Evolutionary conservation across 2,113 vertebrate genomes (phyloP), one percentile per base, ranked within the genome.

Genomic region (Gobius niger): DNA sequence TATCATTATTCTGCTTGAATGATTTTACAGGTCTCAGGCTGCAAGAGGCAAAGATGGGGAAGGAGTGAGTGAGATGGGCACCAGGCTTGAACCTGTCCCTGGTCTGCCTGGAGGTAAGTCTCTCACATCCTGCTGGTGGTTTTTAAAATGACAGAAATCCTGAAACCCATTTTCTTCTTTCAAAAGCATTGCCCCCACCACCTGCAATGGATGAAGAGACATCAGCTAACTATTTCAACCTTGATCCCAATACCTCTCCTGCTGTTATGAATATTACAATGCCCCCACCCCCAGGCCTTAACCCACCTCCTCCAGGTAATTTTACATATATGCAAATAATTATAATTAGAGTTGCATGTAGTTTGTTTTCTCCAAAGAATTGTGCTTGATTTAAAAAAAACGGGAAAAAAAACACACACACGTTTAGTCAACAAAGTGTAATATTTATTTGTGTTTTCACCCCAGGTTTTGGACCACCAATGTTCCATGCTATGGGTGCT

Each of bases 201-300:
- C 94, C 95, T 61, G 90, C 94, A 7, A 91, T 95, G 65, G 97
- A 98, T 82, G 95, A 99, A 71, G 96, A 95, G 57, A 80, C 94
- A 56, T 94, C 95, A 75, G 94, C 95, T 64, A 99, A 99, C 85
- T 98, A 98, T 79, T 98, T 98, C 82, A 98, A 98, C 85, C 90
- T 98, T 59, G 94, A 95, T 76, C 95, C 95, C 0, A 91, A 93
- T 76, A 91, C 93, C 44, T 94, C 95, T 73, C 92, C 97, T 16
- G 93, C 95, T 0, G 93, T 98, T 76, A 93, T 98, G 80, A 97
- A 97, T 90, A 95, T 99, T 3, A 89, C 92, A 65, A 80, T 98
- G 75, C 96, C 96, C 0, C 97, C 95, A 0, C 96, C 96, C 9
- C 96, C 96, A 9, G 95, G 96, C 41, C 94, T 96, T 73, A 95